phyloP scores from a whole-genome alignment of 37 sponge, comb jelly and placozoan species.

The Hormiphora californensis region DNA sequence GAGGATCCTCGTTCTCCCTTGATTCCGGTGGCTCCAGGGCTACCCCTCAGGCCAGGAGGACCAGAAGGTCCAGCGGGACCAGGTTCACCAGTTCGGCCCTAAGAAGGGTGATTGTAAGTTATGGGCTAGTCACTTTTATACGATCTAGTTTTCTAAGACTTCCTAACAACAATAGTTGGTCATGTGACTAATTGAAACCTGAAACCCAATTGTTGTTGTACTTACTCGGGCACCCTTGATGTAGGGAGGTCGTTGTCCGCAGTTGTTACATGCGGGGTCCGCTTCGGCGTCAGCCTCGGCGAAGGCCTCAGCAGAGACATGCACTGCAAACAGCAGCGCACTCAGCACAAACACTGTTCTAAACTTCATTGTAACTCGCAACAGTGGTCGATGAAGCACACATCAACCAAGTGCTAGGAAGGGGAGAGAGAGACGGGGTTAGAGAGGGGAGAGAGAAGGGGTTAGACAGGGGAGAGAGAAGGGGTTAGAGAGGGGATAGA shows the following conservation, averaged over 20 bases:
- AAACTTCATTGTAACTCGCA: neutral
- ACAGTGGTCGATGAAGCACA: neutral
- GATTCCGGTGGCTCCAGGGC: neutral
- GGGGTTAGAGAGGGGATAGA: too few relatives aligned
- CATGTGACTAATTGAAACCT: too few relatives aligned
- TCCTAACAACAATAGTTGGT: too few relatives aligned
- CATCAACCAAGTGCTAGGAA: neutral
- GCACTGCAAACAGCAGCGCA: neutral
- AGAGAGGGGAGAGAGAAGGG: too few relatives aligned
- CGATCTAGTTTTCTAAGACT: too few relatives aligned
- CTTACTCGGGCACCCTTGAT: slow-evolving; percentile 15
- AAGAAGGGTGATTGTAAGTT: neutral
- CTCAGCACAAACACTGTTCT: neutral
- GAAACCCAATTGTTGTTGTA: too few relatives aligned
- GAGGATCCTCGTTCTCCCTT: neutral
- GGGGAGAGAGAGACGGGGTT: neutral
- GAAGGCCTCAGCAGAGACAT: neutral
- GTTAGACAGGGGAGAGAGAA: too few relatives aligned
- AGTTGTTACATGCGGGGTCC: neutral
- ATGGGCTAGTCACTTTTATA: neutral
- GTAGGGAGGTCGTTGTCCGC: slow-evolving; percentile 12
- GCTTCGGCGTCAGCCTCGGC: slow-evolving; percentile 1
- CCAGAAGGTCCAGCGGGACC: neutral
- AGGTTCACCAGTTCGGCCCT: neutral
- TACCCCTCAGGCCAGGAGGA: neutral